Evolutionary conservation across 2,113 vertebrate species (phyloP).

Genomic region (Miniopterus natalensis): DNA sequence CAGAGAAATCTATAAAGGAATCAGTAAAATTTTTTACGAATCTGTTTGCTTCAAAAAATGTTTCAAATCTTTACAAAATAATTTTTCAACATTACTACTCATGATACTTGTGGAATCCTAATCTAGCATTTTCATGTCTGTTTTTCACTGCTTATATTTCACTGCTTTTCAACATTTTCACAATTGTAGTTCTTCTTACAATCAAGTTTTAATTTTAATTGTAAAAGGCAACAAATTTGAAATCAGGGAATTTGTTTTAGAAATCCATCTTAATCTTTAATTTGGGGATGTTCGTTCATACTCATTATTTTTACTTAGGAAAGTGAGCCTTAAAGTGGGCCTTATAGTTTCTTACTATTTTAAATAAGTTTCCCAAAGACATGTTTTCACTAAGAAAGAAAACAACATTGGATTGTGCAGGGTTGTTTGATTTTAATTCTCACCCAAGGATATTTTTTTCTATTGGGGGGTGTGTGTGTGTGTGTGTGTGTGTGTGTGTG

Average conservation of each 20-base stretch:
- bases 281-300: slow-evolving; percentile 18
- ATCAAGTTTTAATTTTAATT: slow-evolving; percentile 8
- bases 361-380: slow-evolving; percentile 12
- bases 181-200: not conserved
- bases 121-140: not conserved
- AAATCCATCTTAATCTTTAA: slow-evolving; percentile 16
- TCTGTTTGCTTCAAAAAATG: not conserved
- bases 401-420: not conserved
- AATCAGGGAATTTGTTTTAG: slow-evolving; percentile 25
- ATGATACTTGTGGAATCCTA: not conserved
- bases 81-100: not conserved
- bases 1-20: not conserved
- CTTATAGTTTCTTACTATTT: not conserved
- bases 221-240: not conserved
- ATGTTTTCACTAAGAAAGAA: slow-evolving; percentile 13
- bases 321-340: not conserved
- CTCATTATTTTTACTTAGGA: not conserved
- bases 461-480: too few species aligned
- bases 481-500: too few species aligned
- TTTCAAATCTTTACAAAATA: not conserved
- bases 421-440: too few species aligned
- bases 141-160: not conserved
- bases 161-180: not conserved
- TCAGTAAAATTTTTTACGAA: not conserved
- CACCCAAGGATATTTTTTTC: too few species aligned